Percentiles rank a stretch among this genome's conserved stretches.
Conservation (phyloP, 1,140 invertebrate genomes). For the Pristionchus pacificus region DNA sequence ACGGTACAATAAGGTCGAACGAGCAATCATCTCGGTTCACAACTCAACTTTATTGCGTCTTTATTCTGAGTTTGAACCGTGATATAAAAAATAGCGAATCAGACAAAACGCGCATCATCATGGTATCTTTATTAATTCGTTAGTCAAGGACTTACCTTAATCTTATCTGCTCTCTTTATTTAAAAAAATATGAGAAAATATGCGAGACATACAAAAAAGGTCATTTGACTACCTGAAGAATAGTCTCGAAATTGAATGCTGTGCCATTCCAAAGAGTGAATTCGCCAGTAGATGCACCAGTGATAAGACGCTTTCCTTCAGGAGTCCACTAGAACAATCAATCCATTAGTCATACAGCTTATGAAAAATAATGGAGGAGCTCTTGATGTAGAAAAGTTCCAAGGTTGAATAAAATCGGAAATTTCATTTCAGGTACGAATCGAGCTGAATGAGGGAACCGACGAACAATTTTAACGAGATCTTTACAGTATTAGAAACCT, state of each 20-base stretch:
- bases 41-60: not conserved
- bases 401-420: too few relatives aligned
- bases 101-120: not conserved
- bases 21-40: not conserved
- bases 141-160: too few relatives aligned
- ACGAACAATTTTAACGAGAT: too few relatives aligned
- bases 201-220: too few relatives aligned
- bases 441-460: too few relatives aligned
- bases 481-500: too few relatives aligned
- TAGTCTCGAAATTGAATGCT: slow-evolving; percentile 99
- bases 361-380: not conserved
- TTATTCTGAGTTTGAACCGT: not conserved
- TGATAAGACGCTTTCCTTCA: slow-evolving; percentile 91
- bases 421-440: too few relatives aligned
- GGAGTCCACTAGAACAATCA: slow-evolving; percentile 77
- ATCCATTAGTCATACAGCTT: not conserved
- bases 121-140: not conserved
- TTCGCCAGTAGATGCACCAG: slow-evolving; percentile 96
- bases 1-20: not conserved
- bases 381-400: too few relatives aligned
- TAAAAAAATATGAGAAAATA: too few relatives aligned
- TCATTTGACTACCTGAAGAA: slow-evolving; percentile 75
- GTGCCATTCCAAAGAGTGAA: slow-evolving; percentile 99
- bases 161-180: too few relatives aligned
- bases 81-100: not conserved